Base-by-base conservation (phyloP, 1,140 invertebrate genomes). In the Drosophila kanapiae region DNA sequence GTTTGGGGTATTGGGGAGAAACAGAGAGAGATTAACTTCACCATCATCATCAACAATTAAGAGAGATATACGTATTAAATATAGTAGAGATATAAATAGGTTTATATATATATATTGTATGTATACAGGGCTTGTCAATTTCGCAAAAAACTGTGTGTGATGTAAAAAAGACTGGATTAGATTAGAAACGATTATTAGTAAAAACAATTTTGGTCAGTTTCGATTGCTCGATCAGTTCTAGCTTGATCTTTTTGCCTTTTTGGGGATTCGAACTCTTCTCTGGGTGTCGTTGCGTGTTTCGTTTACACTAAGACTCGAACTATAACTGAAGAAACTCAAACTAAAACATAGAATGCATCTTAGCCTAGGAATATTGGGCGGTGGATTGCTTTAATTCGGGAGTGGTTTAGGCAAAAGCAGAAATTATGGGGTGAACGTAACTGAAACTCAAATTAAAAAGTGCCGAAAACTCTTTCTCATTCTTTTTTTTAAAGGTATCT, bases 11-110 rank as follows among this genome's bases (percentile, higher is more conserved):
- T 83, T 71, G 38, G 42, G 93, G 84, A 88, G 76, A 71, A 94
- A 94, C 94, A 78, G 74, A 78, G 71, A 74, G 70, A 77, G 93
- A 94, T 94, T 94, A 56, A 94, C 82, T 86, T 90, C 85, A 88
- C 84, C 84, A 88, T 90, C 86, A 90, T 90, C 82, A 91, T 90
- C 78, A 91, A 91, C 86, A 90, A 91, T 91, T 86, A 85, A 79
- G 86, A 91, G 78, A 91, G 78, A 80, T 91, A 80, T 78, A 78
- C 69, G 77, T 83, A 78, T 72, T 68, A 58, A 72, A 62, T 65
- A 69, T 75, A 68, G 70, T 67, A 76, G 61, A 90, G 58, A 48
- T 61, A 79, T 75, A 60, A 62, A 69, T 78, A 60, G 47, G 61
- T 69, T 64, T 78, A 78, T 75, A 79, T 70, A 68, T 78, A 27